These are phyloP conservation scores for Muscicapa adusta DNA, from an alignment of 2,113 vertebrate genomes.

Conservation along the genomic window DNA sequence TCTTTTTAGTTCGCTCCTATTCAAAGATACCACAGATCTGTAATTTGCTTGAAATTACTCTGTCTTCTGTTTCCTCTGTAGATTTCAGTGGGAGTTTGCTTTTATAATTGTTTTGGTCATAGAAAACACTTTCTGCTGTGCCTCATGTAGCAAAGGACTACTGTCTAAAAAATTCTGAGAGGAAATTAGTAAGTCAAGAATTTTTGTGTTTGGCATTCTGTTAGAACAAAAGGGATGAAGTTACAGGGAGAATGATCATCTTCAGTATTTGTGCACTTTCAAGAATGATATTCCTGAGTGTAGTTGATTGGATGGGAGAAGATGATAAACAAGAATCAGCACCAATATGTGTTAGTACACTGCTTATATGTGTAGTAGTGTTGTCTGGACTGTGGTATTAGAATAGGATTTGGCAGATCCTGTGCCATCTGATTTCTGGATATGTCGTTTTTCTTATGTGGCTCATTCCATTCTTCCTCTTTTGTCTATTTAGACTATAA, in stretches of 20 bases:
- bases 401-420: not conserved
- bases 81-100: not conserved
- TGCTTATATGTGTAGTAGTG: not conserved
- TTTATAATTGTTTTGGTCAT: not conserved
- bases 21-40: not conserved
- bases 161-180: not conserved
- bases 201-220: not conserved
- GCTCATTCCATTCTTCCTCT: not conserved
- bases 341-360: not conserved
- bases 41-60: not conserved
- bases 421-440: not conserved
- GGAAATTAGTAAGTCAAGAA: not conserved
- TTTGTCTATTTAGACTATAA: not conserved
- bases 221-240: not conserved
- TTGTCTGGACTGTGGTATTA: not conserved
- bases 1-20: not conserved
- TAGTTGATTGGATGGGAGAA: not conserved
- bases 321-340: not conserved
- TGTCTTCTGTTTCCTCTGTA: not conserved
- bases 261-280: not conserved
- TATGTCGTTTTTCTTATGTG: not conserved
- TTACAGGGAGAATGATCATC: not conserved
- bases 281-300: not conserved
- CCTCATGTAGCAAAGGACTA: not conserved
- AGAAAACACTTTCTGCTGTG: not conserved